Evolutionary conservation across 2,797 vertebrate genomes (phyloP), one percentile per base, ranked within the genome.

Genomic region (Tolypeutes matacus): DNA sequence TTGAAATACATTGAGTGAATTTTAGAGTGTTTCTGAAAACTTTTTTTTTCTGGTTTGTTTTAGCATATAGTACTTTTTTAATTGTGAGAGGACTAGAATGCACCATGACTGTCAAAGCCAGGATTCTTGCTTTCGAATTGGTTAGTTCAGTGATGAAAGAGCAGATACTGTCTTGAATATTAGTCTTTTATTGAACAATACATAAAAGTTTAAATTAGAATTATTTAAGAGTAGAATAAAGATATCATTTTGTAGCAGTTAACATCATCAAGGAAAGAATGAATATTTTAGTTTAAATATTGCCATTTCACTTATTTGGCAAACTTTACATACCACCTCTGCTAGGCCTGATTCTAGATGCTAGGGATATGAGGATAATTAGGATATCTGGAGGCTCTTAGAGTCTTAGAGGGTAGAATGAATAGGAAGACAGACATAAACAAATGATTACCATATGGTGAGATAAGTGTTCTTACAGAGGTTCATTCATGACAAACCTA

Each of bases 241-340:
- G 80, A 86, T 75, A 80, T 1, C 12, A 64, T 27, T 90, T 94
- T 92, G 31, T 29, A 75, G 72, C 93, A 75, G 78, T 91, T 89
- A 85, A 64, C 13, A 69, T 36, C 34, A 62, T 86, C 65, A 65
- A 29, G 18, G 14, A 53, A 62, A 84, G 25, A 87, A 56, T 93
- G 73, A 13, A 83, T 72, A 91, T 93, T 96, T 95, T 93, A 91
- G 64, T 69, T 90, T 95, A 95, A 78, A 85, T 93, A 84, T 42
- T 93, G 39, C 31, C 7, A 34, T 91, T 89, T 91, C 49, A 91
- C 82, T 97, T 96, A 82, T 73, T 93, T 95, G 42, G 14, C 20
- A 87, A n/a, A 86, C 89, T 67, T 58, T 85, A 89, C 87, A 17
- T 96, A 86, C 49, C 51, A 69, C 17, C 67, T 81, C 65, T 89